Evolutionary conservation across 2,797 vertebrate genomes (phyloP).

Genomic region (Alauda arvensis): DNA sequence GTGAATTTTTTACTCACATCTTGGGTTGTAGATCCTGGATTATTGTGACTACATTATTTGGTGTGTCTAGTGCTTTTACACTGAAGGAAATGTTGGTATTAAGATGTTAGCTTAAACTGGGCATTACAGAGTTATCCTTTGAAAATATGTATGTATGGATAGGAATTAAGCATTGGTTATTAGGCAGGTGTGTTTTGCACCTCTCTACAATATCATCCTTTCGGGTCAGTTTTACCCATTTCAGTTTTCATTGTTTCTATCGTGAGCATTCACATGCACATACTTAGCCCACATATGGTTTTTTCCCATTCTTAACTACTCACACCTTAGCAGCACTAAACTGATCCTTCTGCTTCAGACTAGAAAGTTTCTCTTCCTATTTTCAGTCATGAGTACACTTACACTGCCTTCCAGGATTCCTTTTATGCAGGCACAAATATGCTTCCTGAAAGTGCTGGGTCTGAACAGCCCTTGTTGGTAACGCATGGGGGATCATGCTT

Average conservation of each 20-base stretch:
- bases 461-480: neutral
- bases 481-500: fast-evolving
- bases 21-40: neutral
- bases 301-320: neutral
- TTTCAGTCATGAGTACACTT: neutral
- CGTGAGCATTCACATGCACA: neutral
- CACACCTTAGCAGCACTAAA: neutral
- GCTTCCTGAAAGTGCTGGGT: neutral
- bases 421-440: neutral
- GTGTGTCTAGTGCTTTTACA: neutral
- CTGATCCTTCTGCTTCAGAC: neutral
- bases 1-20: neutral
- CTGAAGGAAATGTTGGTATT: neutral
- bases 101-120: neutral
- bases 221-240: neutral
- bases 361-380: neutral
- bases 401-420: neutral
- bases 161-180: neutral
- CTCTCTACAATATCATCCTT: neutral
- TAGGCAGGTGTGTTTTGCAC: neutral
- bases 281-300: neutral
- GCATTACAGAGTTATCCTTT: neutral
- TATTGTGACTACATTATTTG: neutral
- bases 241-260: neutral
- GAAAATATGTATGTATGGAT: neutral